Evolutionary conservation across 1,140 invertebrate genomes (phyloP).

Genomic region (Varroa destructor): DNA sequence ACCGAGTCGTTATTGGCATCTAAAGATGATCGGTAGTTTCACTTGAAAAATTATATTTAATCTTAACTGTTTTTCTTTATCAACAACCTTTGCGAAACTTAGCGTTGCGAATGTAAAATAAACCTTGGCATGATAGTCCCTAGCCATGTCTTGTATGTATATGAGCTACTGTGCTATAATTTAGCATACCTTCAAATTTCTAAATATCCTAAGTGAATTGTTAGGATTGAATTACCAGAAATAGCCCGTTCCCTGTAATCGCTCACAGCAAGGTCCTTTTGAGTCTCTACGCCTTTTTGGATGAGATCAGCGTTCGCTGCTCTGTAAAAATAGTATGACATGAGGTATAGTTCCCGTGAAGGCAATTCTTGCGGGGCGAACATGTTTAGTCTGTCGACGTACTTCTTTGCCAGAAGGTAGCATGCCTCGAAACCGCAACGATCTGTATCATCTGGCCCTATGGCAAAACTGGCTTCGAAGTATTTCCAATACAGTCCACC

Average conservation of each 20-base stretch:
- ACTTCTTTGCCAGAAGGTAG: constrained; percentile 31
- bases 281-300: constrained; percentile 14
- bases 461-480: neutral
- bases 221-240: neutral
- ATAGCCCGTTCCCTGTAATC: neutral
- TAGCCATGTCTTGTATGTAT: too few relatives aligned
- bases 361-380: constrained; percentile 50
- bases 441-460: neutral
- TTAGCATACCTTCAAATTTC: too few relatives aligned
- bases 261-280: constrained; percentile 16
- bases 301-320: constrained; percentile 66
- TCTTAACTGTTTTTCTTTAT: too few relatives aligned
- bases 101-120: too few relatives aligned
- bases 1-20: too few relatives aligned
- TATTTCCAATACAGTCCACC: constrained; percentile 27
- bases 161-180: too few relatives aligned
- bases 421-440: constrained; percentile 31
- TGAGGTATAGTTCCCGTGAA: constrained; percentile 56
- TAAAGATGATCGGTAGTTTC: too few relatives aligned
- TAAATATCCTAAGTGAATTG: too few relatives aligned
- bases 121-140: too few relatives aligned
- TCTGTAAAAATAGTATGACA: constrained; percentile 87
- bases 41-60: too few relatives aligned
- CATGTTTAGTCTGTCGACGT: constrained; percentile 43
- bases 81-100: too few relatives aligned